These are phyloP conservation scores for Hesperia comma DNA, from an alignment of 2,888 invertebrate genomes.

Conservation along the genomic window DNA sequence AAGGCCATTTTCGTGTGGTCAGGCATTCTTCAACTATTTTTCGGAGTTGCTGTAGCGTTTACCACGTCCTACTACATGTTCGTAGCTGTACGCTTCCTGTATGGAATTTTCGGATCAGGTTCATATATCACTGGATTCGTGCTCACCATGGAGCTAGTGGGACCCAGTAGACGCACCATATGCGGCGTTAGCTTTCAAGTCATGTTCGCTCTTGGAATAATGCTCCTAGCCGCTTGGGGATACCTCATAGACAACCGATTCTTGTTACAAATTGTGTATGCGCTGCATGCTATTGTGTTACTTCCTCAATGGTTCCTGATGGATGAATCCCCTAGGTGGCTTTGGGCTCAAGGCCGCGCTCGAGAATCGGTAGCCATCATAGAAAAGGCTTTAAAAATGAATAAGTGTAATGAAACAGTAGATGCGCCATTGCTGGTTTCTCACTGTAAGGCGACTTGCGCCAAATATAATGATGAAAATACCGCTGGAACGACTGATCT, in stretches of 20 bases:
- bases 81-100: slow-evolving; percentile 86
- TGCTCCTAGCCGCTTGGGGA: slow-evolving; percentile 93
- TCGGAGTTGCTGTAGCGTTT: slow-evolving; percentile 90
- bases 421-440: slow-evolving; percentile 87
- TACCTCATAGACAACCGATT: slow-evolving; percentile 89
- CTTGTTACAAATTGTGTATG: slow-evolving; percentile 90
- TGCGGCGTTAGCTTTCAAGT: slow-evolving; percentile 92
- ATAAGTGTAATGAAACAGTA: slow-evolving; percentile 85
- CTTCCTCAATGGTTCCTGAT: slow-evolving; percentile 92
- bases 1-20: slow-evolving; percentile 92
- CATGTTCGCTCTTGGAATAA: slow-evolving; percentile 91
- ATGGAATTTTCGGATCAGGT: slow-evolving; percentile 93
- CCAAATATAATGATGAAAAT: slow-evolving; percentile 72
- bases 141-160: slow-evolving; percentile 92
- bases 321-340: slow-evolving; percentile 95
- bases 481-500: slow-evolving; percentile 88
- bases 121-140: slow-evolving; percentile 88
- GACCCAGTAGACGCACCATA: slow-evolving; percentile 89
- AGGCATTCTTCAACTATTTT: slow-evolving; percentile 87
- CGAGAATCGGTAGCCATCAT: slow-evolving; percentile 90
- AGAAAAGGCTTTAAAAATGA: slow-evolving; percentile 88
- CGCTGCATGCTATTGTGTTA: slow-evolving; percentile 88
- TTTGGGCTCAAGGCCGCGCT: slow-evolving; percentile 92
- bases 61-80: slow-evolving; percentile 89
- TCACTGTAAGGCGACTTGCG: slow-evolving; percentile 82